phyloP scores from a whole-genome alignment of 2,113 vertebrate genomes.

The Amblyornis subalaris region DNA sequence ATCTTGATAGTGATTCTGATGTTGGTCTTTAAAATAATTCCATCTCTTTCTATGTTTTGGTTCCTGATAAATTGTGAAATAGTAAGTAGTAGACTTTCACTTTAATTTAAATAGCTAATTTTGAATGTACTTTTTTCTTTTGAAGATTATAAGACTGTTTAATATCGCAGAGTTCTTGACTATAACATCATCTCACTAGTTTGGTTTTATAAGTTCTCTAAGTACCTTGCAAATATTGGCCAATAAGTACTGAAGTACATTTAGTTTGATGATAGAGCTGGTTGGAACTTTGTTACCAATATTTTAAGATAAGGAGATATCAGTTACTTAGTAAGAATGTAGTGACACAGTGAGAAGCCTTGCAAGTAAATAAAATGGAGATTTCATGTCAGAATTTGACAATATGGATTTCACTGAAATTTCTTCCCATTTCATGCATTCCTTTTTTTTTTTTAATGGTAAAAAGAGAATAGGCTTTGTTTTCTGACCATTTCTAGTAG shows the following conservation, averaged over 20 bases:
- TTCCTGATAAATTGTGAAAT: neutral
- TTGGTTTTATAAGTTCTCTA: neutral
- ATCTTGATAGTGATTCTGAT: neutral
- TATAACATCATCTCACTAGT: neutral
- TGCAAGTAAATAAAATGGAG: neutral
- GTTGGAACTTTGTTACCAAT: neutral
- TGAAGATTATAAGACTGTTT: neutral
- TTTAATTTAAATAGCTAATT: neutral
- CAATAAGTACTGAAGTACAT: neutral
- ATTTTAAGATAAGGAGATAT: neutral
- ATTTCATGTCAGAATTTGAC: neutral
- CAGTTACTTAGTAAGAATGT: neutral
- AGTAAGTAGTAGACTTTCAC: neutral
- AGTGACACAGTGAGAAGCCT: neutral
- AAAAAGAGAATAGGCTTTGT: neutral
- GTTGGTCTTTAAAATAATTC: neutral
- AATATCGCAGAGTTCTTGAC: neutral
- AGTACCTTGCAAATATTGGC: neutral
- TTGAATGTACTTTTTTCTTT: neutral
- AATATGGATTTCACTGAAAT: neutral
- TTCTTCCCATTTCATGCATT: neutral
- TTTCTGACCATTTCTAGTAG: neutral
- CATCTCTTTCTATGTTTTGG: neutral
- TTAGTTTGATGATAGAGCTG: neutral
- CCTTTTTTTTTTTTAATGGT: neutral